Evolutionary conservation across 2,888 invertebrate species (phyloP), one percentile per base, ranked within the genome.

Genomic region (Rambutsinella grinnellia): DNA sequence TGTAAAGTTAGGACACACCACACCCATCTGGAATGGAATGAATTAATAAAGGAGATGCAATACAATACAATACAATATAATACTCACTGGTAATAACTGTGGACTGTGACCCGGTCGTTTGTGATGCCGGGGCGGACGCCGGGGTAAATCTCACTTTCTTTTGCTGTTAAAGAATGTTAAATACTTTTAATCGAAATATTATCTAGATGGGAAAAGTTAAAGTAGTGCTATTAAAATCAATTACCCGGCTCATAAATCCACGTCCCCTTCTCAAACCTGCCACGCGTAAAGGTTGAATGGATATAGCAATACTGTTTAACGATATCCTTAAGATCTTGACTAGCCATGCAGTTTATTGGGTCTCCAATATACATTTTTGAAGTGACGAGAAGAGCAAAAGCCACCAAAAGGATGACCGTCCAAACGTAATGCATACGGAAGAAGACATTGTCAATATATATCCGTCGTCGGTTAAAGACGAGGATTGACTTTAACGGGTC

Each of bases 81-180:
- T 2, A 80, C 79, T 79, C 79, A 80, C 51, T 80, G 82, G 57
- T 86, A 86, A 36, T 85, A 82, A 2, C 83, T 83, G 70, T 81
- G 81, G 54, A 84, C 82, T 5, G 75, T 83, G 3, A 79, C 57
- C 21, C 84, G 81, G 46, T 85, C 84, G 13, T 76, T 76, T n/a
- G 82, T 79, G 2, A 58, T 62, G 1, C 72, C 77, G 0, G 83
- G 83, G 10, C 85, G 85, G 0, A 86, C 83, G 2, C 86, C 86
- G 0, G 84, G 85, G 60, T 85, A 77, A 3, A 79, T 77, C 36
- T 79, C 79, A 21, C 36, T 78, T 13, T 81, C 76, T 17, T 78
- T 79, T 10, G 79, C 81, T 81, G 65, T 0, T 60, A 26, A 21
- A 57, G 26, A 57, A 57, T 19, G 21, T 26, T 26, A 8, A 57